phyloP scores from a whole-genome alignment of 2,113 vertebrate species.

The Pavo muticus region DNA sequence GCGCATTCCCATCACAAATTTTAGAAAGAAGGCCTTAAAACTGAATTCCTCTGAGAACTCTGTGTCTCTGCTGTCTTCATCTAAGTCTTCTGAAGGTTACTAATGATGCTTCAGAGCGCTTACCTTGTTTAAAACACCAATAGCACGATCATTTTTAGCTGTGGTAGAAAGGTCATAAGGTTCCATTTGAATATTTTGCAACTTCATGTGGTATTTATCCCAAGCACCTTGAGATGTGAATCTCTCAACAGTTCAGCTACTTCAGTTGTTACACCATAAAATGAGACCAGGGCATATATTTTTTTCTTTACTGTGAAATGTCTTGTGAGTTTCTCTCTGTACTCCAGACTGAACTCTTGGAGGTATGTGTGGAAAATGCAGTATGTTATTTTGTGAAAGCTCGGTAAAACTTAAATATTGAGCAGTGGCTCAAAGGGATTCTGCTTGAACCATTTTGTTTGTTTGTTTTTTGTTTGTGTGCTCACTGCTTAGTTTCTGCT shows the following conservation, averaged over 20 bases:
- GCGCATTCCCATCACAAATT: neutral
- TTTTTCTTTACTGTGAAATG: neutral
- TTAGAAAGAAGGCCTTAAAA: neutral
- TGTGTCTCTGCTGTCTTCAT: neutral
- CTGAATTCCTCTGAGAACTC: neutral
- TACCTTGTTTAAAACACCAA: neutral
- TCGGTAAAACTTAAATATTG: constrained; percentile 24
- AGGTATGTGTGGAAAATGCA: neutral
- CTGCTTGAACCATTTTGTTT: neutral
- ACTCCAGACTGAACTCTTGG: neutral
- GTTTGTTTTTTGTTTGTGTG: neutral
- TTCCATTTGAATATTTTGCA: neutral
- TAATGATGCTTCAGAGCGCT: neutral
- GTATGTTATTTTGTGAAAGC: neutral
- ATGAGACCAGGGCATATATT: neutral
- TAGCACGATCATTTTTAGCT: neutral
- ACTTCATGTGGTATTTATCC: neutral
- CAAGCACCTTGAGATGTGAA: neutral
- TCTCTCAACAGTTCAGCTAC: neutral
- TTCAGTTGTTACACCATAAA: neutral
- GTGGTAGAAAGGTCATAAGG: neutral
- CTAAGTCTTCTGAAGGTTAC: neutral
- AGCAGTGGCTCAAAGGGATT: neutral
- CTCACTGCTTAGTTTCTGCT: constrained; percentile 7
- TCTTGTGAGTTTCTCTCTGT: neutral